These are phyloP conservation scores for Mercenaria mercenaria DNA, from an alignment of 1,140 invertebrate species.

Conservation along the genomic window DNA sequence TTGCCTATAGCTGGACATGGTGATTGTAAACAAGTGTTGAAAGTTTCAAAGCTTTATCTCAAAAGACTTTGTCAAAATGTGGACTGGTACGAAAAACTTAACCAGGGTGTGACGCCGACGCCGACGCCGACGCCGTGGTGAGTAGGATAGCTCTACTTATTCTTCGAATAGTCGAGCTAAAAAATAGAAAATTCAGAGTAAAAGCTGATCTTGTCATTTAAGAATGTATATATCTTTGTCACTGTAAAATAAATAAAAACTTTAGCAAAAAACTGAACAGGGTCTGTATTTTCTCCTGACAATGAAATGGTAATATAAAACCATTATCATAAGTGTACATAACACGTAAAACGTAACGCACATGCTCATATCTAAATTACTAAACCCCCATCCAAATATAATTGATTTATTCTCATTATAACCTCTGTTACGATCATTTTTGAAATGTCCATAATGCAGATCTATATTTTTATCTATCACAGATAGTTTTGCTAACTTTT, in stretches of 20 bases:
- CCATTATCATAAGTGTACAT: constrained; percentile 90
- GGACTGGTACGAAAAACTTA: too few relatives aligned
- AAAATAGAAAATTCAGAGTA: too few relatives aligned
- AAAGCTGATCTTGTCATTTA: too few relatives aligned
- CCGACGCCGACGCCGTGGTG: too few relatives aligned
- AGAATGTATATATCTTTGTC: too few relatives aligned
- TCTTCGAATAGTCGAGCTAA: too few relatives aligned
- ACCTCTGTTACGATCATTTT: not conserved
- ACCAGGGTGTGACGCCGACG: too few relatives aligned
- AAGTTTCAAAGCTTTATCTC: too few relatives aligned
- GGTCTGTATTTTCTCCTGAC: constrained; percentile 67
- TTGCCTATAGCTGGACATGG: too few relatives aligned
- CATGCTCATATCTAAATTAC: constrained; percentile 90
- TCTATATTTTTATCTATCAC: not conserved
- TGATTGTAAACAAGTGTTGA: too few relatives aligned
- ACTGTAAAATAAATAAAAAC: not conserved
- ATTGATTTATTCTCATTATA: not conserved
- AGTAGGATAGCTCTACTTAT: too few relatives aligned
- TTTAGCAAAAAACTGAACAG: constrained; percentile 27
- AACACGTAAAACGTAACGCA: constrained; percentile 91
- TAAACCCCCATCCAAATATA: constrained; percentile 76
- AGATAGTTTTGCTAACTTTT: not conserved
- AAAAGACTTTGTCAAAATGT: too few relatives aligned
- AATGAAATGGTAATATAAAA: constrained; percentile 90
- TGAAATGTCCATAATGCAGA: not conserved